Conservation (phyloP, 2,888 invertebrate species). For the Bombylius major region DNA sequence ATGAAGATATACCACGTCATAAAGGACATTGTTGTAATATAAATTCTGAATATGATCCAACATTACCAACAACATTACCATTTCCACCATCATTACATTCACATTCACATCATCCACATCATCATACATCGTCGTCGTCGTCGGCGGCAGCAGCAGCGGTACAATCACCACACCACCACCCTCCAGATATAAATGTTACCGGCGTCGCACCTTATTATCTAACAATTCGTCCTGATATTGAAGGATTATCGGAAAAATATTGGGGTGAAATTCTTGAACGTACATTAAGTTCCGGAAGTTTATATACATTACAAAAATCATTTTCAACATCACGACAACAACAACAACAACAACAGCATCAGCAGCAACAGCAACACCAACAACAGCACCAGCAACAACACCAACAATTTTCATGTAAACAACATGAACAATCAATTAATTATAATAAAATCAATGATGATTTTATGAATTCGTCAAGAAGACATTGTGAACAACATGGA, state of each 20-base stretch:
- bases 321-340: slow-evolving; percentile 26
- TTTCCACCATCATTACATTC: slow-evolving; percentile 34
- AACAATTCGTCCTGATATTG: slow-evolving; percentile 42
- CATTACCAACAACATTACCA: slow-evolving; percentile 33
- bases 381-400: neutral
- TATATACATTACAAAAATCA: slow-evolving; percentile 51
- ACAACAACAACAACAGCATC: slow-evolving; percentile 16
- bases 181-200: slow-evolving; percentile 26
- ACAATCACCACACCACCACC: slow-evolving; percentile 29
- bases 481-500: neutral
- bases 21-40: slow-evolving; percentile 33
- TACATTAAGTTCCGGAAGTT: slow-evolving; percentile 60
- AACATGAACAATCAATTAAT: slow-evolving; percentile 23
- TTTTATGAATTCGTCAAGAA: too few relatives aligned
- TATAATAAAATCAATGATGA: slow-evolving; percentile 33
- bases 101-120: neutral
- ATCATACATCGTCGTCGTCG: slow-evolving; percentile 8
- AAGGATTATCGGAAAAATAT: slow-evolving; percentile 56
- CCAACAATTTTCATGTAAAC: neutral
- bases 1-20: slow-evolving; percentile 31
- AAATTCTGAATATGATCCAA: slow-evolving; percentile 35
- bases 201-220: slow-evolving; percentile 21
- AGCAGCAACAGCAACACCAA: neutral
- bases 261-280: slow-evolving; percentile 69
- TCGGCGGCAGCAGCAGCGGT: slow-evolving; percentile 20